phyloP scores from a whole-genome alignment of 2,113 vertebrate species.

The Cromileptes altivelis region DNA sequence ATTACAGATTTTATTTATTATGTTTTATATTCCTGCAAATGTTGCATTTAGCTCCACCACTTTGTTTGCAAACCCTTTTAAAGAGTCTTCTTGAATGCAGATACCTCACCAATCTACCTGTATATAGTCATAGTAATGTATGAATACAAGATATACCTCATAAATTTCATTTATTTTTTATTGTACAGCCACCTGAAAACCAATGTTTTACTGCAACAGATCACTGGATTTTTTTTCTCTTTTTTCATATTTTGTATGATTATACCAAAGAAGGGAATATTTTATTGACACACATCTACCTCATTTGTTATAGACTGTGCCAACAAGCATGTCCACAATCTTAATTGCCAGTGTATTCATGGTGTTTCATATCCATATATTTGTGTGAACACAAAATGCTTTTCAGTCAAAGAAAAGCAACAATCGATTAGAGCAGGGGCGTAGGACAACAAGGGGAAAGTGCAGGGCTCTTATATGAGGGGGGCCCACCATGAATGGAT shows the following conservation, averaged over 20 bases:
- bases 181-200: slow-evolving; percentile 80
- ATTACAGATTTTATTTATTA: slow-evolving; percentile 78
- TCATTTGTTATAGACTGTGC: slow-evolving; percentile 86
- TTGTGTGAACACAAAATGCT: slow-evolving; percentile 55
- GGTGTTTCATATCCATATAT: slow-evolving; percentile 57
- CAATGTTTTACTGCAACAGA: slow-evolving; percentile 74
- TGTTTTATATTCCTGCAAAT: slow-evolving; percentile 59
- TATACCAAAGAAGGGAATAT: slow-evolving; percentile 86
- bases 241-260: slow-evolving; percentile 75
- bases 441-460: no score
- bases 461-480: no score
- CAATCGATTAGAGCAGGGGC: background rate
- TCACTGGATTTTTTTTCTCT: slow-evolving; percentile 74
- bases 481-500: no score
- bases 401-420: slow-evolving; percentile 32
- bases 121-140: slow-evolving; percentile 76
- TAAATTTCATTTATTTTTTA: slow-evolving; percentile 77
- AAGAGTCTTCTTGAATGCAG: slow-evolving; percentile 66
- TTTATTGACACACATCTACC: slow-evolving; percentile 87
- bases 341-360: slow-evolving; percentile 62
- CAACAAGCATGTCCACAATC: slow-evolving; percentile 75
- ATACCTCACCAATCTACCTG: slow-evolving; percentile 81
- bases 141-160: slow-evolving; percentile 84
- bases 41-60: slow-evolving; percentile 56
- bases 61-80: slow-evolving; percentile 49